Percentiles rank a stretch among this genome's conserved stretches.
phyloP scores from a whole-genome alignment of 1,140 invertebrate species.

The Plectrocnemia conspersa region DNA sequence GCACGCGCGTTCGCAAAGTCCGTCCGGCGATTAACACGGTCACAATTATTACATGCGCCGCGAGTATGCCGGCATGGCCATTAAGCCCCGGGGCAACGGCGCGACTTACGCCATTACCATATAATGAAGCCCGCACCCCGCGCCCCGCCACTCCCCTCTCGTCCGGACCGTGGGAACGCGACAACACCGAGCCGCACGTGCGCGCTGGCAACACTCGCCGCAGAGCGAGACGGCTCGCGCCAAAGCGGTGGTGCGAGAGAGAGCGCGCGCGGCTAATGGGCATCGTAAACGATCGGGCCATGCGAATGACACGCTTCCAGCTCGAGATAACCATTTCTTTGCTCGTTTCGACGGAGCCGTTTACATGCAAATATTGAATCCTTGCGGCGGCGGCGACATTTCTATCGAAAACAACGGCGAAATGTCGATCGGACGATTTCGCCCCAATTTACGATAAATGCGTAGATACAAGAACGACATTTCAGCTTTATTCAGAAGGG shows the following conservation, averaged over 20 bases:
- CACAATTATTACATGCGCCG: no score
- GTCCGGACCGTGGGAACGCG: slow-evolving; percentile 17
- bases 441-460: no score
- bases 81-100: slow-evolving; percentile 13
- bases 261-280: not conserved
- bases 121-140: slow-evolving; percentile 23
- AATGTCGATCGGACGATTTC: not conserved
- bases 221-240: not conserved
- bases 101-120: slow-evolving; percentile 23
- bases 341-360: no score
- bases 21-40: no score
- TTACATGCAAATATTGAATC: not conserved
- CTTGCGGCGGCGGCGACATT: no score
- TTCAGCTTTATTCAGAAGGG: no score
- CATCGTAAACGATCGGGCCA: slow-evolving; percentile 5
- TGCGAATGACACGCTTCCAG: slow-evolving; percentile 21
- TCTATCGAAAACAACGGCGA: not conserved
- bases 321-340: slow-evolving; percentile 1
- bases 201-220: not conserved
- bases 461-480: no score
- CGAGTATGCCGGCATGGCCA: slow-evolving; percentile 7
- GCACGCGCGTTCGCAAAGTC: no score
- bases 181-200: slow-evolving; percentile 9
- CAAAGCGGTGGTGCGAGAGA: not conserved
- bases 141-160: slow-evolving; percentile 3